A percentile compares a stretch with the other conserved stretches of the same genome.
Evolutionary conservation across 2,797 vertebrate species (phyloP).

Genomic region (Gorsachius magnificus): DNA sequence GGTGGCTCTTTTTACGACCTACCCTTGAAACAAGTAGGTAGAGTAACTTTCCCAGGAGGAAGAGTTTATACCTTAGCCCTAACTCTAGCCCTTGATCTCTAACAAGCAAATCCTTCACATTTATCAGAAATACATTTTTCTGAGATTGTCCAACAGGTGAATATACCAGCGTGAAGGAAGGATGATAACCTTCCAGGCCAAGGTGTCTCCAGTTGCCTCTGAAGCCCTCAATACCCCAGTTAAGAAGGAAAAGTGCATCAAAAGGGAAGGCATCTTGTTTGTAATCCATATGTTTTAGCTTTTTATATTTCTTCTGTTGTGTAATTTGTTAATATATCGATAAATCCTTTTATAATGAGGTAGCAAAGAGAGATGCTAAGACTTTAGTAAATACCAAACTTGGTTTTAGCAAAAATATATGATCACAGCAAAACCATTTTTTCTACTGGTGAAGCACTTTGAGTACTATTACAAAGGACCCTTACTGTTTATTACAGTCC

Average conservation of each 20-base stretch:
- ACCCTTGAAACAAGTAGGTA: neutral
- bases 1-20: neutral
- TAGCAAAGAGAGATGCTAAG: neutral
- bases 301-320: neutral
- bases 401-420: neutral
- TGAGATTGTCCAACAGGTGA: neutral
- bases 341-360: neutral
- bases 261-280: neutral
- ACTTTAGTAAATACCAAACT: neutral
- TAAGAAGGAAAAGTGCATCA: neutral
- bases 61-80: neutral
- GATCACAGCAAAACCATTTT: neutral
- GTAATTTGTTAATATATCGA: neutral
- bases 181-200: neutral
- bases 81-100: neutral
- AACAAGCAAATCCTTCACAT: neutral
- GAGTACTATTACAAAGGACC: slow-evolving; percentile 1
- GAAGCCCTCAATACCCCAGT: neutral
- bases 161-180: neutral
- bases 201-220: neutral
- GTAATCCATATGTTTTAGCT: neutral
- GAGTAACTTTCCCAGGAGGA: neutral
- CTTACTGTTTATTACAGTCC: neutral
- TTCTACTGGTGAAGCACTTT: neutral
- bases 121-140: neutral